phyloP scores from a whole-genome alignment of 2,113 vertebrate genomes.

The Tinamus guttatus region DNA sequence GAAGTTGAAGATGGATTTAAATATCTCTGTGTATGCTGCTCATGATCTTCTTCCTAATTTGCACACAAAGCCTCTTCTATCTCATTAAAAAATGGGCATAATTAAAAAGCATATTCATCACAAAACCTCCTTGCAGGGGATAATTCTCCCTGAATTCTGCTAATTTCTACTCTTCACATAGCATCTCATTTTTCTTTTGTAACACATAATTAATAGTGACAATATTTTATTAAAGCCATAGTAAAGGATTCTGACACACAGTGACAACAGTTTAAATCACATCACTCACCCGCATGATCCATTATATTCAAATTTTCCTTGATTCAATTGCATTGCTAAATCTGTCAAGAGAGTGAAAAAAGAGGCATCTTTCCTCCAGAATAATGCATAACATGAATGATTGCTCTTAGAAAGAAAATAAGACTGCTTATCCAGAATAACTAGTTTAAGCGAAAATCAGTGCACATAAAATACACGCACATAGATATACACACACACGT shows the following conservation, averaged over 20 bases:
- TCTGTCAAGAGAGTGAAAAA: constrained; percentile 84
- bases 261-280: constrained; percentile 54
- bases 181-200: constrained; percentile 47
- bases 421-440: not conserved
- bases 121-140: not conserved
- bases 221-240: constrained; percentile 55
- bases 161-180: constrained; percentile 1
- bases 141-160: not conserved
- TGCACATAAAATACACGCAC: not conserved
- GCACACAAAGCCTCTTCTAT: not conserved
- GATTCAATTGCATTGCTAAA: constrained; percentile 99
- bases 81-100: not conserved
- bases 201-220: constrained; percentile 81
- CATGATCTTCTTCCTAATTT: not conserved
- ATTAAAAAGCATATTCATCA: not conserved
- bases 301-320: constrained; percentile 99
- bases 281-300: constrained; percentile 95
- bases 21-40: not conserved
- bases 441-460: not conserved
- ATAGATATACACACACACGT: not conserved
- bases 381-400: not conserved
- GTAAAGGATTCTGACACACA: not conserved
- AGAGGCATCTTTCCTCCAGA: constrained; percentile 8
- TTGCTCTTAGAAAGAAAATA: constrained; percentile 1
- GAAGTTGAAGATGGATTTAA: not conserved